phyloP scores from a whole-genome alignment of 1,140 invertebrate genomes.

The Limonius californicus region DNA sequence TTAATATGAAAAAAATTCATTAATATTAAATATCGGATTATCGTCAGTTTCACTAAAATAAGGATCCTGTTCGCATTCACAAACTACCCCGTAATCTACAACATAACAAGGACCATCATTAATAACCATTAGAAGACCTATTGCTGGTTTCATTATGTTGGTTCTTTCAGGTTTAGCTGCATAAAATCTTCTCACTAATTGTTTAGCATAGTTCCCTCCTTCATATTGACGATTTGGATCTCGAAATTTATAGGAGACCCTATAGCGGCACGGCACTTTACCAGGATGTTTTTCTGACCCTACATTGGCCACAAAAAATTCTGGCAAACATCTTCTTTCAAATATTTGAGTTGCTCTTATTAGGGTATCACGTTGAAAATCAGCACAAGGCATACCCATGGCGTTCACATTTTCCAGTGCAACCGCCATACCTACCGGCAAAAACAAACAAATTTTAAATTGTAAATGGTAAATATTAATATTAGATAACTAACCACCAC shows the following conservation, averaged over 20 bases:
- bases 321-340: conserved; percentile 18
- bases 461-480: no score
- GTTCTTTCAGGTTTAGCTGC: conserved; percentile 17
- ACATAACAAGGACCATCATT: conserved; percentile 14
- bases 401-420: conserved; percentile 5
- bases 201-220: conserved; percentile 5
- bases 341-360: conserved; percentile 17
- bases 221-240: conserved; percentile 19
- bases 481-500: no score
- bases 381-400: conserved; percentile 14
- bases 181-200: conserved; percentile 11
- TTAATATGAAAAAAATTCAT: conserved; percentile 18
- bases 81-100: conserved; percentile 20
- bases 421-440: conserved; percentile 18
- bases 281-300: conserved; percentile 3
- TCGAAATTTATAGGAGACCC: conserved; percentile 16
- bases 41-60: conserved; percentile 20
- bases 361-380: conserved; percentile 10
- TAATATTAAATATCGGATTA: conserved; percentile 17
- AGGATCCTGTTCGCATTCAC: conserved; percentile 18
- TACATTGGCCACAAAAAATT: conserved; percentile 18
- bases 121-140: conserved; percentile 13
- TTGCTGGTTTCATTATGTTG: conserved; percentile 19
- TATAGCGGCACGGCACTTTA: conserved; percentile 16
- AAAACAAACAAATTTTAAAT: conserved; percentile 20